phyloP scores from a whole-genome alignment of 2,113 vertebrate genomes.

The Riparia riparia region DNA sequence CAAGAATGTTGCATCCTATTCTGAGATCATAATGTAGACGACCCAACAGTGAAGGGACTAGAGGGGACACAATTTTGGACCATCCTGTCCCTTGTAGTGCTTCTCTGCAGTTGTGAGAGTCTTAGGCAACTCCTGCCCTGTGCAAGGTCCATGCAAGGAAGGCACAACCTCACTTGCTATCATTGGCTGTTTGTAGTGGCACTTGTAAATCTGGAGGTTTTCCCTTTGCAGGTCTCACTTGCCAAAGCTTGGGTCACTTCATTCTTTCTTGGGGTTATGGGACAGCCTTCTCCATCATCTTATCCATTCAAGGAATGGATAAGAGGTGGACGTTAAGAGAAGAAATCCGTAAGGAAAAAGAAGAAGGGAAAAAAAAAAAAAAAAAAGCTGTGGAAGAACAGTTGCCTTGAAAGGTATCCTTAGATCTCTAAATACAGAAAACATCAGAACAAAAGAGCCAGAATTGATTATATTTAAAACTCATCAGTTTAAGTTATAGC shows the following conservation, averaged over 20 bases:
- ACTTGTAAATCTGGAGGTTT: background rate
- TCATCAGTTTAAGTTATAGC: background rate
- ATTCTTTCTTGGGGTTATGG: background rate
- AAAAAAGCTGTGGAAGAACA: background rate
- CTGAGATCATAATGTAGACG: background rate
- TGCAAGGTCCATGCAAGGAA: background rate
- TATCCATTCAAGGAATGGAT: background rate
- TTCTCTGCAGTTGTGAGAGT: background rate
- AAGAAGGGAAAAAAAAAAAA: background rate
- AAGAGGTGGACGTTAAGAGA: background rate
- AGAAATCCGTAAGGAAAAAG: background rate
- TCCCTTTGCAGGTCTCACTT: background rate
- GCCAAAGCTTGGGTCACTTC: background rate
- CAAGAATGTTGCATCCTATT: background rate
- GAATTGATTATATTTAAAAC: background rate
- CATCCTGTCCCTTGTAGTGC: background rate
- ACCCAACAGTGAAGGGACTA: background rate
- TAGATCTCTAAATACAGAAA: background rate
- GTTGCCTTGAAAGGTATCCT: background rate
- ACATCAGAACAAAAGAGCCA: background rate
- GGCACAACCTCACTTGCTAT: background rate
- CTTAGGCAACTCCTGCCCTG: background rate
- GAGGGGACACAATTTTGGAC: fast-evolving
- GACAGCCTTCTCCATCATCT: background rate
- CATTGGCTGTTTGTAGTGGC: background rate